Evolutionary conservation across 2,113 vertebrate species (phyloP).

Genomic region (Choloepus hoffmanni): DNA sequence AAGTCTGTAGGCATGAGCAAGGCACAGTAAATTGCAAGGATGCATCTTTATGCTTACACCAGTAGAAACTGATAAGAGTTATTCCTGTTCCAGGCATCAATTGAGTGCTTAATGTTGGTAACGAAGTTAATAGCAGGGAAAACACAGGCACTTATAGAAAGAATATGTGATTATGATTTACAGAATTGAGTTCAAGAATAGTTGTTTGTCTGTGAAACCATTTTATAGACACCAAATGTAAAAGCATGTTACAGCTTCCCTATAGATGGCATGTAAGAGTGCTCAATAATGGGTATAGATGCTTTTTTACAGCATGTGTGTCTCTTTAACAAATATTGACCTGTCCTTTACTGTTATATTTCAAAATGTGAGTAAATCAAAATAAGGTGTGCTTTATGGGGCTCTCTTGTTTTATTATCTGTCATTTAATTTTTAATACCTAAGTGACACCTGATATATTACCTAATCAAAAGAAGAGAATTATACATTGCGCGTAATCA

Average conservation of each 20-base stretch:
- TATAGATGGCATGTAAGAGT: not conserved
- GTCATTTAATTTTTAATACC: constrained; percentile 92
- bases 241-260: not conserved
- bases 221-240: constrained; percentile 42
- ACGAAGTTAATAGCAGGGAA: not conserved
- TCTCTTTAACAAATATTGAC: constrained; percentile 81
- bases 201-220: constrained; percentile 58
- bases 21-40: not conserved
- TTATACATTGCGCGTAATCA: constrained; percentile 89
- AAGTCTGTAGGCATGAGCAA: not conserved
- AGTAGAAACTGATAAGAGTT: not conserved
- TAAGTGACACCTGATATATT: constrained; percentile 92
- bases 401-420: constrained; percentile 89
- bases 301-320: constrained; percentile 62
- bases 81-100: not conserved
- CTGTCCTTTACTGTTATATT: constrained; percentile 77
- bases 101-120: not conserved
- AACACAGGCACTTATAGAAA: not conserved
- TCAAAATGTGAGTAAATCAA: constrained; percentile 84
- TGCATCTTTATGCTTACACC: not conserved
- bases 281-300: constrained; percentile 28
- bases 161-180: constrained; percentile 66
- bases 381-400: constrained; percentile 85
- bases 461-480: constrained; percentile 91
- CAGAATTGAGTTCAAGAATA: constrained; percentile 30